Evolutionary conservation across 1,140 invertebrate species (phyloP).

Genomic region (Chironomus striatipennis): DNA sequence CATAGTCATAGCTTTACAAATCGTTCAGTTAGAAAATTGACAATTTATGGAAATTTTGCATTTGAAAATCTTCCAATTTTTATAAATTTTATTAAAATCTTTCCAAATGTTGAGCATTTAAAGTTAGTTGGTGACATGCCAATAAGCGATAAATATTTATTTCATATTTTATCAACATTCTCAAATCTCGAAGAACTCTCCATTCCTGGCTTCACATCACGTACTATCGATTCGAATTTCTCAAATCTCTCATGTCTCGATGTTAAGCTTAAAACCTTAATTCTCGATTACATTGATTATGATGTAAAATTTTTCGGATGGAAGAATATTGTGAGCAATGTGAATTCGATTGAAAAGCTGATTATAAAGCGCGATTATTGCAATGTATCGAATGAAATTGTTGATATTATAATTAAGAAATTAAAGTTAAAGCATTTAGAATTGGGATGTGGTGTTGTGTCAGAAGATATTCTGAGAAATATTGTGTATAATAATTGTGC

Average conservation of each 20-base stretch:
- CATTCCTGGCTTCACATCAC: neutral
- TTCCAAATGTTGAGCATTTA: conserved; percentile 16
- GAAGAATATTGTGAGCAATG: neutral
- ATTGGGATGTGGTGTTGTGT: neutral
- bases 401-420: neutral
- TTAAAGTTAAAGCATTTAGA: neutral
- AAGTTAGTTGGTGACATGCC: neutral
- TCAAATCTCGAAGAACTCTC: neutral
- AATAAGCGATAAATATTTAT: conserved; percentile 24
- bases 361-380: neutral
- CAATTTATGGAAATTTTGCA: conserved; percentile 17
- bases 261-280: neutral
- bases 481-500: neutral
- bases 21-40: neutral
- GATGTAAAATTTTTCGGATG: conserved; percentile 16
- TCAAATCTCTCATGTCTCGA: neutral
- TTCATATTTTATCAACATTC: conserved; percentile 23
- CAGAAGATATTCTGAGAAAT: neutral
- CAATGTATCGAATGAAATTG: neutral
- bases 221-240: neutral
- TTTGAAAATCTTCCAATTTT: conserved; percentile 24
- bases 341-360: neutral
- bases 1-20: conserved; percentile 9
- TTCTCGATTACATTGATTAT: conserved; percentile 18
- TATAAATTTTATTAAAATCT: conserved; percentile 24